These are phyloP conservation scores for Hypsopygia costalis DNA, from an alignment of 2,888 invertebrate species.

Conservation along the genomic window DNA sequence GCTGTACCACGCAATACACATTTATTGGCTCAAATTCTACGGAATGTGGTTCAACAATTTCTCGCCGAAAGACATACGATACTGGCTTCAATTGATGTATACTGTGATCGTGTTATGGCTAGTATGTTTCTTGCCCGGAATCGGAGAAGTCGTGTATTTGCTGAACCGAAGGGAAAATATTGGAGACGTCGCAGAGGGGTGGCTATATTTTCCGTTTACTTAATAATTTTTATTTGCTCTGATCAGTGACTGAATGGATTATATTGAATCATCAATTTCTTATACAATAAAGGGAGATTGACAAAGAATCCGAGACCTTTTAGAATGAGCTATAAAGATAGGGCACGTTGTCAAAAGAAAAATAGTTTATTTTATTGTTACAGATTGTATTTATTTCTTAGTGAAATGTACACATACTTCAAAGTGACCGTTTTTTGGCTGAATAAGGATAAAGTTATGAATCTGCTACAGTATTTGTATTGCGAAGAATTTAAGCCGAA, in stretches of 20 bases:
- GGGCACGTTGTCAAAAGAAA: too few species aligned
- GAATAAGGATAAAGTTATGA: conserved; percentile 59
- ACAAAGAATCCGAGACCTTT: too few species aligned
- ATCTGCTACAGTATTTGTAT: conserved; percentile 55
- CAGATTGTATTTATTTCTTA: conserved; percentile 71
- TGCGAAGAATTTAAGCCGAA: conserved; percentile 62
- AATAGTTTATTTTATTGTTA: conserved; percentile 28
- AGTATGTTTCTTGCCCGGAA: conserved; percentile 73
- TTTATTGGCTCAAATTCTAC: conserved; percentile 74
- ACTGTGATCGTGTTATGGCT: conserved; percentile 58
- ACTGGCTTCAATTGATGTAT: conserved; percentile 60
- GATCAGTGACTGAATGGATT: conserved; percentile 29
- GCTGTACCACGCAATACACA: conserved; percentile 66
- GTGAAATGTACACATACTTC: conserved; percentile 75
- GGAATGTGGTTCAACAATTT: conserved; percentile 70
- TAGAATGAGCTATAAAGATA: too few species aligned
- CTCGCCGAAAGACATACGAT: conserved; percentile 41
- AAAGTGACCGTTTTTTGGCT: conserved; percentile 69
- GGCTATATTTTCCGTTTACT: conserved; percentile 29
- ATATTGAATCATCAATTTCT: conserved; percentile 8
- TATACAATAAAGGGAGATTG: not conserved
- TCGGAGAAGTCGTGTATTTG: conserved; percentile 84
- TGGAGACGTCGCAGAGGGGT: conserved; percentile 81
- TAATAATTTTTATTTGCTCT: conserved; percentile 27
- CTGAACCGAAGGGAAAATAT: conserved; percentile 82